Conservation (phyloP, 2,888 invertebrate species). For the Adineta ricciae region DNA sequence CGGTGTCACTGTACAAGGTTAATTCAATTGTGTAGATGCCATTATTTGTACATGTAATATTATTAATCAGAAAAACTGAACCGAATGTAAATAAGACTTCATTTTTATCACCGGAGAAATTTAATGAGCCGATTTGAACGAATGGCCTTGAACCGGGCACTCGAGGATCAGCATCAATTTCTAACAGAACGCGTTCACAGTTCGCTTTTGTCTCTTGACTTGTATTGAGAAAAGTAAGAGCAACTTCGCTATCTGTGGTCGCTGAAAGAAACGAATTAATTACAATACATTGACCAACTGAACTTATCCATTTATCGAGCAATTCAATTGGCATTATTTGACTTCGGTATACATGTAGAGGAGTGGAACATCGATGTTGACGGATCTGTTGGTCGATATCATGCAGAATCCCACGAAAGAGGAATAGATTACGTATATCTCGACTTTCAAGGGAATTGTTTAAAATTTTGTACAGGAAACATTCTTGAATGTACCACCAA, state of each 20-base stretch:
- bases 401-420: not conserved
- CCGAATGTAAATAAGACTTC: not conserved
- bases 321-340: not conserved
- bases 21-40: not conserved
- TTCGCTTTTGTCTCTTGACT: not conserved
- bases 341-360: not conserved
- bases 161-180: constrained; percentile 5
- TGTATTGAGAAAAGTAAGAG: not conserved
- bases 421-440: not conserved
- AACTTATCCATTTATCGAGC: not conserved
- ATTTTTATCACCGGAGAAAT: not conserved
- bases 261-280: not conserved
- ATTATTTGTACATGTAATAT: not conserved
- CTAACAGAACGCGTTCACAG: not conserved
- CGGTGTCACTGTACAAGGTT: not conserved
- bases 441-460: not conserved
- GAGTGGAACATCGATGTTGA: not conserved
- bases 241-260: not conserved
- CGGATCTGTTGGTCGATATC: not conserved
- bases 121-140: not conserved
- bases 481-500: constrained; percentile 1
- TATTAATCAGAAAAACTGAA: not conserved
- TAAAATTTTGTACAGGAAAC: not conserved
- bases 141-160: not conserved
- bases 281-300: not conserved